These are phyloP conservation scores for Nomada flava DNA, from an alignment of 2,888 invertebrate species.

Conservation along the genomic window DNA sequence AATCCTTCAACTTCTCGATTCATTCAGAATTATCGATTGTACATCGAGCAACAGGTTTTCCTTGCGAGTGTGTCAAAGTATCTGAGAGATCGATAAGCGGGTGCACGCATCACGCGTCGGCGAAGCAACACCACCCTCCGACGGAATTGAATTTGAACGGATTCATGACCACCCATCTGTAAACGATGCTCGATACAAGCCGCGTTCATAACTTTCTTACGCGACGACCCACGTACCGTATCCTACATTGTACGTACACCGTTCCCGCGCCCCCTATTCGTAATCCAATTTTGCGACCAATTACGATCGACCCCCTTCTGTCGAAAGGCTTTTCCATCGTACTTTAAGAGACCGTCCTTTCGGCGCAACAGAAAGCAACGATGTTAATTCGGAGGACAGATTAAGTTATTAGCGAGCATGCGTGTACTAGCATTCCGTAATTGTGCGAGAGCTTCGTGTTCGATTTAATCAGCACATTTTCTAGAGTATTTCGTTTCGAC, in stretches of 20 bases:
- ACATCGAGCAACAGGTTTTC: slow-evolving; percentile 22
- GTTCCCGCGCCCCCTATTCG: slow-evolving; percentile 45
- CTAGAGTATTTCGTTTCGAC: slow-evolving; percentile 28
- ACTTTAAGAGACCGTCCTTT: background rate
- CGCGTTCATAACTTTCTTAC: slow-evolving; percentile 44
- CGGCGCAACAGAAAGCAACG: background rate
- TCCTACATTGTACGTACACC: background rate
- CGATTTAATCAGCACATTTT: slow-evolving; percentile 29
- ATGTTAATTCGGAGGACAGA: slow-evolving; percentile 6
- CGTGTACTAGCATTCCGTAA: slow-evolving; percentile 5
- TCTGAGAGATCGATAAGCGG: slow-evolving; percentile 27
- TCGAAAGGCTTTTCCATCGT: slow-evolving; percentile 32
- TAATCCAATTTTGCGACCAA: slow-evolving; percentile 65
- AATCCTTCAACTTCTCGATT: background rate
- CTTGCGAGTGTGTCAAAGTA: background rate
- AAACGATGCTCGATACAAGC: slow-evolving; percentile 42
- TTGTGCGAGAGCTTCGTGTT: slow-evolving; percentile 19
- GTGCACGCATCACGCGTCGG: background rate
- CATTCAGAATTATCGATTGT: slow-evolving; percentile 18
- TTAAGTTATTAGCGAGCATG: slow-evolving; percentile 21
- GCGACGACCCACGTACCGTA: background rate
- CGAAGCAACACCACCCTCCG: slow-evolving; percentile 43
- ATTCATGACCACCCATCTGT: slow-evolving; percentile 61
- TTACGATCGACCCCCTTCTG: slow-evolving; percentile 50
- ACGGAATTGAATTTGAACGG: slow-evolving; percentile 67